These are phyloP conservation scores for Rhinogobius similis DNA, from an alignment of 2,113 vertebrate species.

Conservation along the genomic window DNA sequence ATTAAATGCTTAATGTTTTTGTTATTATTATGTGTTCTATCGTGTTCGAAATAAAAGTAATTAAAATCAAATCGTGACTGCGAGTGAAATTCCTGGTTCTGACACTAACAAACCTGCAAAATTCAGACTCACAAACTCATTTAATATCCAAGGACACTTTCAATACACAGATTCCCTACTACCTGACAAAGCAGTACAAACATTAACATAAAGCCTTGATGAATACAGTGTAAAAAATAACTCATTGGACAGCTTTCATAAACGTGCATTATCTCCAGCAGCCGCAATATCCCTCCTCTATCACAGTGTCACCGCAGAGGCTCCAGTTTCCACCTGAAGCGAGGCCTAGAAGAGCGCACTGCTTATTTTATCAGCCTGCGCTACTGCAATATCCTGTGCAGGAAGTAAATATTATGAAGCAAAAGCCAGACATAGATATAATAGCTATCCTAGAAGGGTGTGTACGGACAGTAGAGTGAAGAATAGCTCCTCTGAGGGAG, in stretches of 20 bases:
- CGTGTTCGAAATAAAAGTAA: no score
- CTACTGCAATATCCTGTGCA: constrained; percentile 63
- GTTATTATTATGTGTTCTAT: no score
- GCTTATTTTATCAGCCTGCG: constrained; percentile 47
- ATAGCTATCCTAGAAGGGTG: constrained; percentile 25
- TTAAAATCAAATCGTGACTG: no score
- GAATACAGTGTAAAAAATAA: background rate
- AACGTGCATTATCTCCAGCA: constrained; percentile 25
- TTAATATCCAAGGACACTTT: background rate
- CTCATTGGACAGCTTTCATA: constrained; percentile 10
- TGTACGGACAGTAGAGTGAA: constrained; percentile 9
- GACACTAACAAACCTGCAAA: background rate
- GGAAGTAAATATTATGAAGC: constrained; percentile 56
- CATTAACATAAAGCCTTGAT: background rate
- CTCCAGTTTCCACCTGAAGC: constrained; percentile 14
- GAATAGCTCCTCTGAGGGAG: background rate
- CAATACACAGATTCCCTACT: background rate
- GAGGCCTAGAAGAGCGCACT: constrained; percentile 33
- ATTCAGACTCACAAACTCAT: background rate
- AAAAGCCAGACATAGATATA: constrained; percentile 18
- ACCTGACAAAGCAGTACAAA: no score
- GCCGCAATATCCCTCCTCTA: constrained; percentile 33
- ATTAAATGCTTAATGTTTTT: no score
- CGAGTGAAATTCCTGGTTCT: no score
- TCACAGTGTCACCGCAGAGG: constrained; percentile 22